phyloP scores from a whole-genome alignment of 2,113 vertebrate genomes.

The Phyllostomus hastatus region DNA sequence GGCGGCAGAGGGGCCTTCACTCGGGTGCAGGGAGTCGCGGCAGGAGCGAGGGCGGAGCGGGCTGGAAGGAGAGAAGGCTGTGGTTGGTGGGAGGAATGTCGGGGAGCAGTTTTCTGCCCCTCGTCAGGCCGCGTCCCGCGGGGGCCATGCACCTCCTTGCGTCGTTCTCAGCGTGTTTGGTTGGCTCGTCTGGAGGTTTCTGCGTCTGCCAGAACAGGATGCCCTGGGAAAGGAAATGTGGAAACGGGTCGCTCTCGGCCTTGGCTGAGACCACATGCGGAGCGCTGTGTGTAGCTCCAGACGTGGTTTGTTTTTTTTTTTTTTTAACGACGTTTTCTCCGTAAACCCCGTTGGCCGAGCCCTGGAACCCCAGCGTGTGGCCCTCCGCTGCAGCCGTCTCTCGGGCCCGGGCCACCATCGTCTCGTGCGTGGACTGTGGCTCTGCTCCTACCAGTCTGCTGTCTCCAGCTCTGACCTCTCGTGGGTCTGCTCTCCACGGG shows the following conservation, averaged over 20 bases:
- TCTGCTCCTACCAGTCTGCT: rapidly evolving
- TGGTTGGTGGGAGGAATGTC: not conserved
- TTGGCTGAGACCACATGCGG: not conserved
- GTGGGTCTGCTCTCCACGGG: not conserved
- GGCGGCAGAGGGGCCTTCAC: not conserved
- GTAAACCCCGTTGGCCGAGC: not conserved
- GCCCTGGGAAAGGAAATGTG: constrained; percentile 56
- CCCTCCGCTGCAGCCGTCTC: rapidly evolving
- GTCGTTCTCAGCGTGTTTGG: not conserved
- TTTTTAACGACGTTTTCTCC: not conserved
- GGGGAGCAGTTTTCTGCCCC: not conserved
- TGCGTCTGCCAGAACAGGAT: constrained; percentile 38
- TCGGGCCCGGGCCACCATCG: rapidly evolving
- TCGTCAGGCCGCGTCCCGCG: not conserved
- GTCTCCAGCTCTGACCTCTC: not conserved
- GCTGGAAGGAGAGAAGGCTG: not conserved
- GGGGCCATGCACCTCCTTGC: not conserved
- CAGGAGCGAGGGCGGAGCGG: rapidly evolving
- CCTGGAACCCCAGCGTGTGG: not conserved
- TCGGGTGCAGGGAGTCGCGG: not conserved
- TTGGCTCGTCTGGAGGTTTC: not conserved
- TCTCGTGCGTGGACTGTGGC: rapidly evolving
- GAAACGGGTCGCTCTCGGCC: not conserved
- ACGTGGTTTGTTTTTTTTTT: not conserved
- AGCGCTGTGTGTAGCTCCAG: not conserved